Percentiles rank a stretch among this genome's conserved stretches.
phyloP scores from a whole-genome alignment of 2,113 vertebrate genomes.

The Pituophis catenifer region DNA sequence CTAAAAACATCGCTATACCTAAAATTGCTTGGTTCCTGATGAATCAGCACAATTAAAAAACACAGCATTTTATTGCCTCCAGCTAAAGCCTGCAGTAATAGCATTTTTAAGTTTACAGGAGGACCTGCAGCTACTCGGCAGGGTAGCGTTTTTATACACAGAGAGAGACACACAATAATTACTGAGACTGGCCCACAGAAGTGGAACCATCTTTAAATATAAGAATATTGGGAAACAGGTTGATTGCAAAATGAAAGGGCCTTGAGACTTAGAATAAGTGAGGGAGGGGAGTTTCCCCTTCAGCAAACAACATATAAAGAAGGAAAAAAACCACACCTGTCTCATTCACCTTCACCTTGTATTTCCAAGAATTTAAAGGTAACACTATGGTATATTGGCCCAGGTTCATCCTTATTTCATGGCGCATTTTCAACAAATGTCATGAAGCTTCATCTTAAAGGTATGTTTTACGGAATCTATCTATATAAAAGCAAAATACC shows the following conservation, averaged over 20 bases:
- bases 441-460: background rate
- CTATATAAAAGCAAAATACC: no score
- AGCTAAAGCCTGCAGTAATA: constrained; percentile 13
- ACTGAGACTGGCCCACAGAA: background rate
- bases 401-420: background rate
- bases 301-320: background rate
- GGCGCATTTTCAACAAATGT: background rate
- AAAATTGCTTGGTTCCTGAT: background rate
- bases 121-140: constrained; percentile 3
- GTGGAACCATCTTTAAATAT: background rate
- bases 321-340: background rate
- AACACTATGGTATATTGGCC: background rate
- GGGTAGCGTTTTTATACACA: background rate
- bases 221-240: background rate
- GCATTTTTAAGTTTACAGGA: background rate
- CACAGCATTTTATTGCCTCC: background rate
- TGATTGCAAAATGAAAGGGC: background rate
- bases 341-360: background rate
- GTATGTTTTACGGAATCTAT: background rate
- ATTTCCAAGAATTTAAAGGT: background rate
- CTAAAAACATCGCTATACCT: background rate
- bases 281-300: fast-evolving
- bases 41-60: constrained; percentile 30
- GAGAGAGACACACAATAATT: background rate
- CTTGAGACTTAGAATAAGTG: background rate